Percentiles rank a stretch among this genome's conserved stretches.
Evolutionary conservation across 2,797 vertebrate species (phyloP).

Genomic region (Acestrorhynchus altus): DNA sequence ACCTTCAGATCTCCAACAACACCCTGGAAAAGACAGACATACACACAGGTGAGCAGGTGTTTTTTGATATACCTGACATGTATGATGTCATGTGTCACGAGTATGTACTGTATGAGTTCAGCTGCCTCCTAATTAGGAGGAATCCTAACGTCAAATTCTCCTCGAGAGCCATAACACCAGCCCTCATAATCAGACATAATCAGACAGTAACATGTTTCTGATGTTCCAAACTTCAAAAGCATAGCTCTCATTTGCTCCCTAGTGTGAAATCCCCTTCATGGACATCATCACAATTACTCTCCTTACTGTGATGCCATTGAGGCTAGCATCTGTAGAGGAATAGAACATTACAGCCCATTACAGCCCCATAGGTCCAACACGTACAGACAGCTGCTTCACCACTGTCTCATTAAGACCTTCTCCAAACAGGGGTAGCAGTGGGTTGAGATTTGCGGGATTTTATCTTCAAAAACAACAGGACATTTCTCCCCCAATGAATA

Average conservation of each 20-base stretch:
- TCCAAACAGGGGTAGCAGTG: not conserved
- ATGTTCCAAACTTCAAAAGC: slow-evolving; percentile 30
- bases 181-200: slow-evolving; percentile 28
- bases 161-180: not conserved
- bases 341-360: slow-evolving; percentile 14
- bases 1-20: slow-evolving; percentile 87
- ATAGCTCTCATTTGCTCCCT: slow-evolving; percentile 4
- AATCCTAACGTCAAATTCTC: slow-evolving; percentile 12
- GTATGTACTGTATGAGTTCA: not conserved
- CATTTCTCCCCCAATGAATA: slow-evolving; percentile 22
- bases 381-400: slow-evolving; percentile 5
- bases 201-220: slow-evolving; percentile 5
- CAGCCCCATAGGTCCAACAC: slow-evolving; percentile 1
- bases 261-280: slow-evolving; percentile 36
- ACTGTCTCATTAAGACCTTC: slow-evolving; percentile 27
- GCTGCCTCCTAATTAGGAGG: not conserved
- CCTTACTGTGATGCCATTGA: slow-evolving; percentile 24
- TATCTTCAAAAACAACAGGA: slow-evolving; percentile 25
- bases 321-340: slow-evolving; percentile 7
- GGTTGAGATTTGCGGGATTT: slow-evolving; percentile 18
- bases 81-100: slow-evolving; percentile 15
- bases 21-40: slow-evolving; percentile 76
- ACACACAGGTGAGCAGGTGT: not conserved
- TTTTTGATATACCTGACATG: slow-evolving; percentile 5
- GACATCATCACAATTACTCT: slow-evolving; percentile 18